Percentiles rank a stretch among this genome's conserved stretches.
Evolutionary conservation across 2,797 vertebrate species (phyloP).

Genomic region (Notolepis coatsorum): DNA sequence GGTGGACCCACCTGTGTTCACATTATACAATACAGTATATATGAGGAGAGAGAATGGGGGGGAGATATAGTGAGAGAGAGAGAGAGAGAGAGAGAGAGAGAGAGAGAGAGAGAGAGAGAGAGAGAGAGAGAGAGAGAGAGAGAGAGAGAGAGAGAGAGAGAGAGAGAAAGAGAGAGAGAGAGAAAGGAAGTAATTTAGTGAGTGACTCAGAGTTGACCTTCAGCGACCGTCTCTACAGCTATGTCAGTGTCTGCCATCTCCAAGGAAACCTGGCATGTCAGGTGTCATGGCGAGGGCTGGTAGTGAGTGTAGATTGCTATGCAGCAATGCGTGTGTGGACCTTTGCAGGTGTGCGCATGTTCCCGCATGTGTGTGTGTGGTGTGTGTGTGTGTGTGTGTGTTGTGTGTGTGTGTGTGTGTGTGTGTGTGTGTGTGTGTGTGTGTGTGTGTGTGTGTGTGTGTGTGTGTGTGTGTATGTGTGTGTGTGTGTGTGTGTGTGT

Average conservation of each 20-base stretch:
- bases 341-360: background rate
- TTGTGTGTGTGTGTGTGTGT: background rate
- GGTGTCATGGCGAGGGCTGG: constrained; percentile 33
- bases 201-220: constrained; percentile 64
- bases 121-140: constrained; percentile 10
- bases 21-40: background rate
- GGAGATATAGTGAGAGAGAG: background rate
- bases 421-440: background rate
- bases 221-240: constrained; percentile 50
- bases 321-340: background rate
- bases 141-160: background rate
- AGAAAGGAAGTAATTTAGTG: constrained; percentile 55
- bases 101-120: constrained; percentile 10
- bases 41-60: background rate
- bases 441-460: background rate
- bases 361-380: too few species aligned
- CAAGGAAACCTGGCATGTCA: constrained; percentile 29
- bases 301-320: constrained; percentile 18
- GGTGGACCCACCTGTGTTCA: too few species aligned
- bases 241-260: constrained; percentile 59
- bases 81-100: background rate
- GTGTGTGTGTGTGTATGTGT: background rate
- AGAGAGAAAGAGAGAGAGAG: constrained; percentile 4
- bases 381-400: background rate
- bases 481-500: background rate